A percentile compares a stretch with the other conserved stretches of the same genome.
phyloP scores from a whole-genome alignment of 2,888 invertebrate genomes.

The Bombylius major region DNA sequence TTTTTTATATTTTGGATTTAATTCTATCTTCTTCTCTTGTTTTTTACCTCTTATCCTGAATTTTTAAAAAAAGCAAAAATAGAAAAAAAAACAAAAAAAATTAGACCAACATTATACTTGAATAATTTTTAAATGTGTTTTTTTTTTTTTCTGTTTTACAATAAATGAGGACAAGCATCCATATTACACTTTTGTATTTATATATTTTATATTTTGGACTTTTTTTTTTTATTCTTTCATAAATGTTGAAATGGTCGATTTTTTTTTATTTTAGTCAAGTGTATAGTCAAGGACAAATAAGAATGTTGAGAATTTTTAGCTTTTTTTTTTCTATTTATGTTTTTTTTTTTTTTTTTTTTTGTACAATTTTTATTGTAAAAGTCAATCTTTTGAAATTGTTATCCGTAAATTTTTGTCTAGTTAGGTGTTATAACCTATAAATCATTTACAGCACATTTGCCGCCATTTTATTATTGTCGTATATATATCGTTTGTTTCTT shows the following conservation, averaged over 20 bases:
- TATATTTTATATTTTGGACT: neutral
- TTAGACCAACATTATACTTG: too few species aligned
- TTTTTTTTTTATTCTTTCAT: neutral
- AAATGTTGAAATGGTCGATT: neutral
- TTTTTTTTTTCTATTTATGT: too few species aligned
- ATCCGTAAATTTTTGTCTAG: neutral
- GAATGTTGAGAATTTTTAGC: neutral
- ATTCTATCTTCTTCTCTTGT: too few species aligned
- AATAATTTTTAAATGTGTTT: too few species aligned
- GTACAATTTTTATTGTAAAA: neutral
- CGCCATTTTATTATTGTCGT: constrained; percentile 7
- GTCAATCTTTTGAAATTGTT: neutral
- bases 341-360: neutral
- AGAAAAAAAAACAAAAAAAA: too few species aligned
- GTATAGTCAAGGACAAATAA: neutral
- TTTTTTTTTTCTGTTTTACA: too few species aligned
- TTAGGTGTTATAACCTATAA: constrained; percentile 9
- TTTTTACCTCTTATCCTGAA: too few species aligned
- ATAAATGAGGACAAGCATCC: too few species aligned
- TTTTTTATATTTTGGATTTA: too few species aligned
- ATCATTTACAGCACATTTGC: constrained; percentile 18
- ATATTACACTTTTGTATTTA: too few species aligned
- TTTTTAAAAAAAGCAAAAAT: too few species aligned
- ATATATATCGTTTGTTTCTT: neutral
- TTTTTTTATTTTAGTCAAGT: neutral